Evolutionary conservation across 2,888 invertebrate species (phyloP).

Genomic region (Frankliniella intonsa): DNA sequence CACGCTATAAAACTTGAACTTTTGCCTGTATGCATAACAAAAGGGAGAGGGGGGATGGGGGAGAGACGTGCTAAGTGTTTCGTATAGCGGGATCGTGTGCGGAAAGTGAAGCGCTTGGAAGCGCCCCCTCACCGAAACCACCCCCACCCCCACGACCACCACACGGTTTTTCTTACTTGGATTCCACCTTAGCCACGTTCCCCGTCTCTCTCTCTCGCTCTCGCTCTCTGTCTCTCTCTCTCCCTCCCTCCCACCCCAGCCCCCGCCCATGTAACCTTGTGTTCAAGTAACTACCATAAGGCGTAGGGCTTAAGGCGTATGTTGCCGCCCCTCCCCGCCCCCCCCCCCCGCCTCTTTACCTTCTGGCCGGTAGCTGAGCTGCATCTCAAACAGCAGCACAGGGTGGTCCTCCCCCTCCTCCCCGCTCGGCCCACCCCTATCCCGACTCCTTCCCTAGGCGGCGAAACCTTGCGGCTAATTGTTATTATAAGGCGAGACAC

Average conservation of each 20-base stretch:
- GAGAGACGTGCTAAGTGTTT: not conserved
- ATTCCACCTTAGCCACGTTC: too few relatives aligned
- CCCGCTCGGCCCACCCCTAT: not conserved
- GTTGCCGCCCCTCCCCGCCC: not conserved
- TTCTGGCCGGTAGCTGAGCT: not conserved
- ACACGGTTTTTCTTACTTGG: too few relatives aligned
- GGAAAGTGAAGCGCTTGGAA: not conserved
- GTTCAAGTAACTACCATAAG: conserved; percentile 5
- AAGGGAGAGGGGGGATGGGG: not conserved
- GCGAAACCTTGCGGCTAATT: too few relatives aligned
- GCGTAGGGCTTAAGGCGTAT: not conserved
- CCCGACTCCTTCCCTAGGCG: not conserved
- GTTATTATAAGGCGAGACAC: too few relatives aligned
- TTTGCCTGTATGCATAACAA: not conserved
- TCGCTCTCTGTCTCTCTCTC: too few relatives aligned
- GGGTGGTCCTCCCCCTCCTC: not conserved
- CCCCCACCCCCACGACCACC: not conserved
- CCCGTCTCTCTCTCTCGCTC: too few relatives aligned
- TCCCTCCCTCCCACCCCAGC: too few relatives aligned
- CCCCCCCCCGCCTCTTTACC: not conserved
- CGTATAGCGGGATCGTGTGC: conserved; percentile 19
- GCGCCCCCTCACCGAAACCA: not conserved
- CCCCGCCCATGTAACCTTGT: not conserved
- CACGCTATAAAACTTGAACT: not conserved
- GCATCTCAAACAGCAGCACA: too few relatives aligned